Base-by-base conservation (phyloP, 2,113 vertebrate genomes). In the Alethe castanea region DNA sequence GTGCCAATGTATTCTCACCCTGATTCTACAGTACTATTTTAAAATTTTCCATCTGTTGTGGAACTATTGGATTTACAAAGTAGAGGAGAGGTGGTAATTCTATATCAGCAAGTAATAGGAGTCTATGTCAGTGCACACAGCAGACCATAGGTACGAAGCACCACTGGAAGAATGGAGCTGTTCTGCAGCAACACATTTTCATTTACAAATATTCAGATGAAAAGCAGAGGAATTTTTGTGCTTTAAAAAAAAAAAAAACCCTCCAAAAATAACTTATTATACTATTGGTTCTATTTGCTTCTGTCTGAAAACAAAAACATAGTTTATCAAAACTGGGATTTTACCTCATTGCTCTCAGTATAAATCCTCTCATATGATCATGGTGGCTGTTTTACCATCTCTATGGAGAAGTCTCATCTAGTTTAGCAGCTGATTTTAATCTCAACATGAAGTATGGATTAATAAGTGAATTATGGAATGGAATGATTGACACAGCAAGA, bases 401-500 rank as follows among this genome's bases (percentile, higher is more conserved):
- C 78, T 61, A 5, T 11, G 19, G 70, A 84, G 48, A 73, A 93
- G 47, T 86, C 84, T 90, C 35, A 59, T 90, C 74, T 77, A 52
- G 47, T 90, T 91, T 66, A 92, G 71, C 25, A 80, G 64, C 47
- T 73, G 93, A 88, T 91, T 94, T 93, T 95, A 92, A 92, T 93
- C 85, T 92, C 67, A 84, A 73, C 62, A 48, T 74, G 56, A 90
- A 77, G 50, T 80, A 73, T 69, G 67, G 81, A 59, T 88, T 94
- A 95, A 90, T 86, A 95, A 91, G 20, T 80, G 67, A 80, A 93
- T 96, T 91, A 94, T 60, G 31, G 54, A 62, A 56, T 77, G 29
- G 79, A 94, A 77, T 96, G 94, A 97, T 83, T 96, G 94, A 96
- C 96, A 82, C 31, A 42, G 52, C 12, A 70, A 92, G 74, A 19